Evolutionary conservation across 2,113 vertebrate species (phyloP), one percentile per base, ranked within the genome.

Genomic region (Cynoglossus semilaevis): DNA sequence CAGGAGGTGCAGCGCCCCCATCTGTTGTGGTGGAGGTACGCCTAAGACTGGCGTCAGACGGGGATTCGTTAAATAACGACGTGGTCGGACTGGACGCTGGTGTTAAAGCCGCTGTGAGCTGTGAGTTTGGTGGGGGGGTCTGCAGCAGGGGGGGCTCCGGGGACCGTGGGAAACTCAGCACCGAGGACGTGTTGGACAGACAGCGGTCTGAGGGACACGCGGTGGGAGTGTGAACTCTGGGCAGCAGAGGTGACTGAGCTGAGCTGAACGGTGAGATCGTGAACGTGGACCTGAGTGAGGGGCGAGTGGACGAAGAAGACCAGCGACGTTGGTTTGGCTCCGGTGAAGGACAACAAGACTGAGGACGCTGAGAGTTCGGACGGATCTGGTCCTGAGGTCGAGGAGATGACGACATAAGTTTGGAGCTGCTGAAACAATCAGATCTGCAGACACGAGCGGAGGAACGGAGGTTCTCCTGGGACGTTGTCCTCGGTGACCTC

Each of bases 251-350:
- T 17, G 55, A 63, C 15, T 77, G 49, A 15, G 50, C n/a, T 8
- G 80, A 80, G 58, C 58, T 70, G 18, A 53, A 63, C 59, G 80
- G 70, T 11, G 67, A 80, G 41, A 85, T 15, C 9, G 59, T 73
- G 51, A 79, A 75, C 0, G 79, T 81, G 18, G 79, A 85, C 55
- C 80, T 67, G 4, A 83, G 61, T 7, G 64, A 34, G 50, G 44
- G 38, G 22, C 50, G 41, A 15, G 8, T 15, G 37, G 57, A 51
- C 38, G 67, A 56, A 77, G 60, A 65, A 15, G 40, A 16, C 15
- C 45, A 55, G 8, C 16, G 16, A 55, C 35, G 13, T 12, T 67
- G 52, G 19, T 74, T 46, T 48, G 55, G 50, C 34, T 36, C 5
- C 47, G n/a, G 18, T 13, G 42, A 56, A 63, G 52, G 43, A 47